Percentiles rank a stretch among this genome's conserved stretches.
phyloP scores from a whole-genome alignment of 2,888 invertebrate genomes.

The Apoda limacodes region DNA sequence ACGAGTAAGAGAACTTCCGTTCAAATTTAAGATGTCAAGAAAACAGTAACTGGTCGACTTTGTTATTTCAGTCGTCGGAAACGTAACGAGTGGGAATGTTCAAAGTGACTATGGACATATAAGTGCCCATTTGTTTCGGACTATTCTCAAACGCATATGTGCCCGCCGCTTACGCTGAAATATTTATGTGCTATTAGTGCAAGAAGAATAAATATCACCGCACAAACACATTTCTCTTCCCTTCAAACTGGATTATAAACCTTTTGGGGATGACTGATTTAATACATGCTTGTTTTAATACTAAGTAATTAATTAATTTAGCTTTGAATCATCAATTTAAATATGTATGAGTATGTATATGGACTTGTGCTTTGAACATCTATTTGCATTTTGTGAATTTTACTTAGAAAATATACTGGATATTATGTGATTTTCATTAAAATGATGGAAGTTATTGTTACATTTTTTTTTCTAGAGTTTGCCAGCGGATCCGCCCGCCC shows the following conservation, averaged over 20 bases:
- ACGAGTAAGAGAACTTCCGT: constrained; percentile 48
- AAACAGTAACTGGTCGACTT: constrained; percentile 39
- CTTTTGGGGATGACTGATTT: constrained; percentile 53
- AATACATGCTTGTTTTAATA: too few relatives aligned
- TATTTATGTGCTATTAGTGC: constrained; percentile 66
- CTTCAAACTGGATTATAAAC: constrained; percentile 32
- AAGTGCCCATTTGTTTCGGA: constrained; percentile 56
- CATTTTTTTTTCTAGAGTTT: too few relatives aligned
- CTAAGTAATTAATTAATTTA: too few relatives aligned
- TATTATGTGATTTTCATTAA: too few relatives aligned
- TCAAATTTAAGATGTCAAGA: constrained; percentile 37
- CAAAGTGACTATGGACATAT: constrained; percentile 56
- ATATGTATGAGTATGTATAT: too few relatives aligned
- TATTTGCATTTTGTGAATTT: too few relatives aligned
- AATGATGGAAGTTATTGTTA: too few relatives aligned
- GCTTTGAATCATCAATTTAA: too few relatives aligned
- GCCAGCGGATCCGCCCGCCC: too few relatives aligned
- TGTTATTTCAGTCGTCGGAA: constrained; percentile 65
- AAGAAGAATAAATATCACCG: constrained; percentile 44
- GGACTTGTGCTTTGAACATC: too few relatives aligned
- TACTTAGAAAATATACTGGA: too few relatives aligned
- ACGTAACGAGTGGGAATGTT: constrained; percentile 54
- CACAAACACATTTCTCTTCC: constrained; percentile 26
- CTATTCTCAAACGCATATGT: constrained; percentile 42
- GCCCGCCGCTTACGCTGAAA: constrained; percentile 47